A percentile compares a stretch with the other conserved stretches of the same genome.
These are phyloP conservation scores for Solea senegalensis DNA, from an alignment of 2,113 vertebrate species.

Conservation along the genomic window DNA sequence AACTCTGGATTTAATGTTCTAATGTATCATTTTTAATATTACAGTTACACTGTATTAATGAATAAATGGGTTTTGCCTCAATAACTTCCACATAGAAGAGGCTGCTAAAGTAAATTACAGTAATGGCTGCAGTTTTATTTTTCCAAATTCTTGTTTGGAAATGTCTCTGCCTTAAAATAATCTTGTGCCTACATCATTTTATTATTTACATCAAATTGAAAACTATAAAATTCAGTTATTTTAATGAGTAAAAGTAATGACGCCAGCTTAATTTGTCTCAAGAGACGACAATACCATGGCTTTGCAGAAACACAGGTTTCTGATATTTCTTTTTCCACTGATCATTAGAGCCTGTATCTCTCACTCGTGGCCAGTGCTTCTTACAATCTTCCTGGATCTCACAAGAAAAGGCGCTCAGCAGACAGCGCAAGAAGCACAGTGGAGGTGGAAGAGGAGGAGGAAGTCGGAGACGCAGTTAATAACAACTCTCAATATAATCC, in stretches of 20 bases:
- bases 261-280: neutral
- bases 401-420: conserved; percentile 49
- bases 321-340: conserved; percentile 27
- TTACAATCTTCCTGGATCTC: conserved; percentile 40
- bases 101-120: too few species aligned
- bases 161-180: too few species aligned
- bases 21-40: neutral
- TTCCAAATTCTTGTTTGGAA: too few species aligned
- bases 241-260: conserved; percentile 1
- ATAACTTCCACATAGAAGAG: too few species aligned
- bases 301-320: conserved; percentile 13
- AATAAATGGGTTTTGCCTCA: neutral
- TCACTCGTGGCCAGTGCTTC: conserved; percentile 28
- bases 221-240: neutral
- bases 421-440: conserved; percentile 47
- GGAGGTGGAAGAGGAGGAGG: conserved; percentile 53
- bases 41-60: neutral
- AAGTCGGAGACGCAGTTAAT: conserved; percentile 69
- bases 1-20: neutral
- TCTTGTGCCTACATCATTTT: too few species aligned
- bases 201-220: neutral
- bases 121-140: too few species aligned
- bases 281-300: neutral
- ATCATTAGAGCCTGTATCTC: conserved; percentile 31
- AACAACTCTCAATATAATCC: conserved; percentile 77